Base-by-base conservation (phyloP, 2,113 vertebrate species). In the Blennius ocellaris region DNA sequence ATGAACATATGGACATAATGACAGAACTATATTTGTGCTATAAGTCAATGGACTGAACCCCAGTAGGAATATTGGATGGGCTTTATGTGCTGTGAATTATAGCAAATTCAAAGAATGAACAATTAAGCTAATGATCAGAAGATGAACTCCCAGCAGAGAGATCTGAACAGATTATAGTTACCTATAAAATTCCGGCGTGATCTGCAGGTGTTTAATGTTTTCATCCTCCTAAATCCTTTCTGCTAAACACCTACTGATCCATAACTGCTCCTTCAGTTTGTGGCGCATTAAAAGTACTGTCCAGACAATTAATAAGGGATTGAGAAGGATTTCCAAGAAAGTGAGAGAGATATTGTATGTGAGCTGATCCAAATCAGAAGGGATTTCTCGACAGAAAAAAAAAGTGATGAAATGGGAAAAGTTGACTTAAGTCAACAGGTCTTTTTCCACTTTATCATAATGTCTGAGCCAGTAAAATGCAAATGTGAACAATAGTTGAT, bases 141-240 rank as follows among this genome's bases (percentile, higher is more conserved):
- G 52, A 37, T 8, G 12, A 44, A 21, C 36, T 51, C 39, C 16
- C 8, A 67, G 6, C 8, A 66, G 16, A 45, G 9, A 3, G 15
- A 37, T 2, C 5, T 38, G 8, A 69, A 59, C 21, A 47, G 11
- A 71, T 37, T 44, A 47, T 37, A 8, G 5, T 48, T 48, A 44
- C n/a, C 10, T 14, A 12, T 38, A 44, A 70, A 36, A 41, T 40
- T 15, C 7, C 36, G n/a, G 2, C 47, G 47, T 5, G 11, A 50
- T 57, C 11, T 0, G 8, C 17, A 38, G 48, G 11, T 17, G 17
- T 62, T 73, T 55, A 63, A 61, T 69, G 15, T 54, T 36, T 37
- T 55, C 30, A 69, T 6, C 8, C 57, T 6, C 7, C 40, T 15
- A 41, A 37, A 53, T 70, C 39, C 21, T 58, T 64, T 6, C 11